Evolutionary conservation across 2,888 invertebrate genomes (phyloP).

Genomic region (Cerceris ruficornis): DNA sequence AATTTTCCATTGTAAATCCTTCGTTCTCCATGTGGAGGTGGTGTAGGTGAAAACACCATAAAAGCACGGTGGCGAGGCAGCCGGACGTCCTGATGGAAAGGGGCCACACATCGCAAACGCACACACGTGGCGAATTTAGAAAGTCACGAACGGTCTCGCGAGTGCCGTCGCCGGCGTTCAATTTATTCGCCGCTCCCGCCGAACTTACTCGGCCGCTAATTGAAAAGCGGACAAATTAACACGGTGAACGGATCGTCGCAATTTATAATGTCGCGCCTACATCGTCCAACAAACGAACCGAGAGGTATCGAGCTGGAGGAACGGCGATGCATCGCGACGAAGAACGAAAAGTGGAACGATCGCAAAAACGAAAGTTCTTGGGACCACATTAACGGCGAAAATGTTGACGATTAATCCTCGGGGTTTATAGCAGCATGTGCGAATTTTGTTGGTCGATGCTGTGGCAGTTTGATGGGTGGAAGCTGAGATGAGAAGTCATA

Average conservation of each 20-base stretch:
- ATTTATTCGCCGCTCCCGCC: slow-evolving; percentile 60
- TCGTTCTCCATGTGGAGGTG: too few species aligned
- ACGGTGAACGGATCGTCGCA: slow-evolving; percentile 62
- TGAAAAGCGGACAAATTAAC: slow-evolving; percentile 74
- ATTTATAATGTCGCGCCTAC: slow-evolving; percentile 69
- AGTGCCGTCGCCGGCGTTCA: slow-evolving; percentile 45
- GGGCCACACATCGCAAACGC: slow-evolving; percentile 15
- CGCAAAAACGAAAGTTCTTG: neutral
- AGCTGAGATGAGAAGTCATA: too few species aligned
- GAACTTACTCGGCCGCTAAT: slow-evolving; percentile 68
- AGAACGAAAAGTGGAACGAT: slow-evolving; percentile 12
- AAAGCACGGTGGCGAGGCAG: neutral
- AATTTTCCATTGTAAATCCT: neutral
- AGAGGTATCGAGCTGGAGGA: slow-evolving; percentile 9
- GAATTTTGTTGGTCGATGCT: too few species aligned
- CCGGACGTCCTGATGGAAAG: slow-evolving; percentile 20
- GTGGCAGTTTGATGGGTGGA: neutral
- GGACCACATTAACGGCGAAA: too few species aligned
- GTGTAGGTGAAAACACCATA: slow-evolving; percentile 31
- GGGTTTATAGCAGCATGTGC: too few species aligned
- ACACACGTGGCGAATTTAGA: slow-evolving; percentile 56
- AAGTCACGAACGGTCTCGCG: slow-evolving; percentile 59
- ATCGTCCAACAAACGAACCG: slow-evolving; percentile 30
- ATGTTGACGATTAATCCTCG: too few species aligned
- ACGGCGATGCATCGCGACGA: slow-evolving; percentile 27